phyloP scores from a whole-genome alignment of 2,888 invertebrate genomes.

The Endomychus coccineus region DNA sequence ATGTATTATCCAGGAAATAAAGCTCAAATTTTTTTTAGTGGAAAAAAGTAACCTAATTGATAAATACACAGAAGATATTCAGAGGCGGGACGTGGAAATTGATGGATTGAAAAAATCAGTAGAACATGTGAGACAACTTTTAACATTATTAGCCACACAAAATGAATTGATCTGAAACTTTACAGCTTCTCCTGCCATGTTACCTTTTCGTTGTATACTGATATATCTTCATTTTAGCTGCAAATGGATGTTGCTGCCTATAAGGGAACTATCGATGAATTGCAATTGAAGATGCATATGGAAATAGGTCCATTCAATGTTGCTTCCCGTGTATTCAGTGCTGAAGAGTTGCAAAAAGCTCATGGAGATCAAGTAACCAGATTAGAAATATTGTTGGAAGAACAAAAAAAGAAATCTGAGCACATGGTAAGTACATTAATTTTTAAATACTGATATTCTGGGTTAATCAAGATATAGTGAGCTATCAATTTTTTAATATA shows the following conservation, averaged over 20 bases:
- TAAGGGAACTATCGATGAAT: constrained; percentile 28
- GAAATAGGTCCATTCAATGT: constrained; percentile 29
- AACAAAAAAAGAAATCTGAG: constrained; percentile 25
- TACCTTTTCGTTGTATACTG: constrained; percentile 5
- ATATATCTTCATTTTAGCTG: constrained; percentile 22
- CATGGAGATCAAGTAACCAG: constrained; percentile 29
- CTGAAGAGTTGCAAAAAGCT: constrained; percentile 30
- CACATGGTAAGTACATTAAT: constrained; percentile 17
- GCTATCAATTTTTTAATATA: too few relatives aligned
- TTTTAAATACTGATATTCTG: background rate
- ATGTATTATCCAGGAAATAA: constrained; percentile 6
- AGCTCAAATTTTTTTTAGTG: constrained; percentile 7
- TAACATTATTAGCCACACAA: background rate
- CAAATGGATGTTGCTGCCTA: constrained; percentile 29
- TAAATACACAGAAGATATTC: constrained; percentile 6
- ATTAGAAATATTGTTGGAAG: constrained; percentile 28
- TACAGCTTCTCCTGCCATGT: constrained; percentile 2
- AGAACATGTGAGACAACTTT: constrained; percentile 10
- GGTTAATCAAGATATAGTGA: too few relatives aligned
- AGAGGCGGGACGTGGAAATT: constrained; percentile 8
- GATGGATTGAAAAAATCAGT: constrained; percentile 6
- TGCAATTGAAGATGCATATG: constrained; percentile 28
- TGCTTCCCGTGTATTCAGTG: constrained; percentile 26
- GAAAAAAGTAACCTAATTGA: constrained; percentile 11
- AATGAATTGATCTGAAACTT: background rate